Base-by-base conservation (phyloP, 2,113 vertebrate species). In the Lampris incognitus region DNA sequence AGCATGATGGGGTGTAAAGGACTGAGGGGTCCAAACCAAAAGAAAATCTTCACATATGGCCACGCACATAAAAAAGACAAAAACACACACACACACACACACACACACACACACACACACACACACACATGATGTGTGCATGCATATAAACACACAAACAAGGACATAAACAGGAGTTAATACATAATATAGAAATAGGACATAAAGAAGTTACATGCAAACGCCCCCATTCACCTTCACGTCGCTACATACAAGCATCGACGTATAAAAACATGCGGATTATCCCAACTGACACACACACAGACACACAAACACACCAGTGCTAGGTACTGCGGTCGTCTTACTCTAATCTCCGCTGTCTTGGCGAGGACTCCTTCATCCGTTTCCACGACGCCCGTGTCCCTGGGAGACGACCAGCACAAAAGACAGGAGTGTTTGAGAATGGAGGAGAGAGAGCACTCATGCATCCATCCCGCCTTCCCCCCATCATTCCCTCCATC, bases 381-480 rank as follows among this genome's bases (percentile, higher is more conserved):
- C 1, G 77, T 87, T 59, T 93, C 90, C 82, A 79, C 72, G 11
- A 76, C 58, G 9, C 89, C 87, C 0, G 70, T 50, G 55, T 92
- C 89, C 84, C 81, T 82, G 50, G 88, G 78, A 66, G 92, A 90
- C 0, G 87, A 87, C 91, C 89, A 92, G 81, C 92, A 93, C 11
- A 93, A 85, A 5, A 93, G 75, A 74, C 92, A 93, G 10, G 89
- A 92, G 57, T 91, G 92, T 83, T 93, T 93, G 1, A 93, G 87
- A 1, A 91, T 74, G 5, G 85, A 87, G 1, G 92, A 89, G 6
- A 93, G 74, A 2, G 87, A 89, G 61, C 86, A 76, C 1, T 90
- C 85, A 3, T 69, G 86, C 62, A 88, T 89, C 92, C 91, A 93
- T 39, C 74, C 82, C 55, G 76, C 72, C 69, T 89, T 89, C 3